Evolutionary conservation across 2,797 vertebrate genomes (phyloP).

Genomic region (Pipistrellus pipistrellus): DNA sequence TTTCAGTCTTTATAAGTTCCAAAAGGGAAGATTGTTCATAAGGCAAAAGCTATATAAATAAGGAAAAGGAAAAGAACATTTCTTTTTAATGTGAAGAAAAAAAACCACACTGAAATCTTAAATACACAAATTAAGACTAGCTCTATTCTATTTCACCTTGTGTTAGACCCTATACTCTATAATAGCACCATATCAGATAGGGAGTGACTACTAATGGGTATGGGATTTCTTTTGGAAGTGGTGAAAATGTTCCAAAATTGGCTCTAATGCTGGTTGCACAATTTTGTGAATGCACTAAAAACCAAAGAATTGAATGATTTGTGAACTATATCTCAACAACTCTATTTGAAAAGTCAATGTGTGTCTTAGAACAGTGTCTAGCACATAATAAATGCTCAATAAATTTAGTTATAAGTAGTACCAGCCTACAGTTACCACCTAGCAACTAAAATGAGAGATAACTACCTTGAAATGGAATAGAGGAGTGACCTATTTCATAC

Average conservation of each 20-base stretch:
- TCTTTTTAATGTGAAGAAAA: slow-evolving; percentile 24
- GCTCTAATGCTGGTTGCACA: neutral
- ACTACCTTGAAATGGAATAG: slow-evolving; percentile 35
- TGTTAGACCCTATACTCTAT: neutral
- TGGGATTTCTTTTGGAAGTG: neutral
- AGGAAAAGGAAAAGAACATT: slow-evolving; percentile 63
- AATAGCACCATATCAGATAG: neutral
- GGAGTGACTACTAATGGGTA: neutral
- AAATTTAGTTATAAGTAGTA: slow-evolving; percentile 1
- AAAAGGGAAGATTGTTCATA: slow-evolving; percentile 97
- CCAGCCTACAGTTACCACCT: neutral
- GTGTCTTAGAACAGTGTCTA: neutral
- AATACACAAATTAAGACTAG: slow-evolving; percentile 37
- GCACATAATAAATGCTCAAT: neutral
- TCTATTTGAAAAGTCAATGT: neutral
- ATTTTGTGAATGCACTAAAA: slow-evolving; percentile 9
- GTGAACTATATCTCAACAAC: neutral
- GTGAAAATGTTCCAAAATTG: slow-evolving; percentile 37
- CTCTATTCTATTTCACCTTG: neutral
- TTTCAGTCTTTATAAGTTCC: slow-evolving; percentile 99
- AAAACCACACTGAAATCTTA: slow-evolving; percentile 21
- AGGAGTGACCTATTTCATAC: neutral
- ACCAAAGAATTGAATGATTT: neutral
- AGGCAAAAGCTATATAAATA: slow-evolving; percentile 93
- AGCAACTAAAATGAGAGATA: neutral